Evolutionary conservation across 2,888 invertebrate genomes (phyloP).

Genomic region (Drosophila merina): DNA sequence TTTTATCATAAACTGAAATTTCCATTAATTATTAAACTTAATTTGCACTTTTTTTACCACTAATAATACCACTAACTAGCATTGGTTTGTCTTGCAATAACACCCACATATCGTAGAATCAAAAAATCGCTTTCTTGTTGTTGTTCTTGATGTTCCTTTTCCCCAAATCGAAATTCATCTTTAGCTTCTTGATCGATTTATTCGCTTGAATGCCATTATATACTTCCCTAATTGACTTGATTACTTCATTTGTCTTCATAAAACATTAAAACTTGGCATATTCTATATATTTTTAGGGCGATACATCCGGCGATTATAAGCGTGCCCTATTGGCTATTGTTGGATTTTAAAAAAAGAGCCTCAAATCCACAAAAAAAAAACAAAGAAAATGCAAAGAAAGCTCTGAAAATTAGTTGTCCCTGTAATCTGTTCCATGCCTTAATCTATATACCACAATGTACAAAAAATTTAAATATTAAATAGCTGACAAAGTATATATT

Average conservation of each 20-base stretch:
- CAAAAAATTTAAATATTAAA: slow-evolving; percentile 63
- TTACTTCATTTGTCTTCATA: slow-evolving; percentile 59
- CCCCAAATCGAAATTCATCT: slow-evolving; percentile 14
- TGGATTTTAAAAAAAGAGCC: slow-evolving; percentile 83
- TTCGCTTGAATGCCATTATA: slow-evolving; percentile 7
- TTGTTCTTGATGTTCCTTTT: slow-evolving; percentile 1
- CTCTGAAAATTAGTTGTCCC: slow-evolving; percentile 51
- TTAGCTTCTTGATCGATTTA: slow-evolving; percentile 3
- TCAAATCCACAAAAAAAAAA: slow-evolving; percentile 17
- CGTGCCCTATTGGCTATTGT: slow-evolving; percentile 94
- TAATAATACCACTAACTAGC: slow-evolving; percentile 21
- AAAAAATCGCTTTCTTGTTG: slow-evolving; percentile 19
- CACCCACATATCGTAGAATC: slow-evolving; percentile 13
- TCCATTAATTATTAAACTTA: neutral
- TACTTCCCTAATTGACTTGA: slow-evolving; percentile 4
- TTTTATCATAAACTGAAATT: neutral
- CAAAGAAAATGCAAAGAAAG: slow-evolving; percentile 5
- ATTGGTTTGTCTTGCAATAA: slow-evolving; percentile 17
- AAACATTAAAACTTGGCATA: slow-evolving; percentile 74
- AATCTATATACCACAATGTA: slow-evolving; percentile 53
- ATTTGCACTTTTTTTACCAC: no score
- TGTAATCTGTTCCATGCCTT: slow-evolving; percentile 71
- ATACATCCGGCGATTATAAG: slow-evolving; percentile 97
- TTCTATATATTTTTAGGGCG: slow-evolving; percentile 88
- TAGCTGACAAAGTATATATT: slow-evolving; percentile 47